These are phyloP conservation scores for Microctenopoma lineatum DNA, from an alignment of 2,797 vertebrate genomes.

Conservation along the genomic window DNA sequence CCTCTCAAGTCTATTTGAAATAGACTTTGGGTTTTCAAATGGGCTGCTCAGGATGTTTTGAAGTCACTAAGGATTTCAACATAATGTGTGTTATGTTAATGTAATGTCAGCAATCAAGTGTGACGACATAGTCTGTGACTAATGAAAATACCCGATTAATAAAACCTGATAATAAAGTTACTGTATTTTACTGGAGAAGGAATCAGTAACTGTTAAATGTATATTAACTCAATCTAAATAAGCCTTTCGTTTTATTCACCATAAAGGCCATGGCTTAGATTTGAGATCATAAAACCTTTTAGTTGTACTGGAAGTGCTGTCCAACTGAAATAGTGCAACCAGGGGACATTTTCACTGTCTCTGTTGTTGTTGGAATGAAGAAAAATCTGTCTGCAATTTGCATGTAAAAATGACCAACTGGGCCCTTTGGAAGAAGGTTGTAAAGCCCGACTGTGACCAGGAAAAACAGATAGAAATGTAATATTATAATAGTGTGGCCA, in stretches of 20 bases:
- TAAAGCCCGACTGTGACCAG: conserved; percentile 48
- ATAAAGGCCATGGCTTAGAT: conserved; percentile 15
- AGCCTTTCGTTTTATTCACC: conserved; percentile 5
- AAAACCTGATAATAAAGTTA: neutral
- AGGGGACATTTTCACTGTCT: conserved; percentile 38
- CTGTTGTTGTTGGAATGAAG: conserved; percentile 64
- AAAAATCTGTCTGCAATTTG: conserved; percentile 38
- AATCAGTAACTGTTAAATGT: conserved; percentile 14
- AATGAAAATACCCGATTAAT: neutral
- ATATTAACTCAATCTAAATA: conserved; percentile 17
- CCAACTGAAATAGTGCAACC: conserved; percentile 46
- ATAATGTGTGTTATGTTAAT: conserved; percentile 3
- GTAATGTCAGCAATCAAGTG: conserved; percentile 8
- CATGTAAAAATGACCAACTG: conserved; percentile 43
- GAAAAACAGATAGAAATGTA: conserved; percentile 41
- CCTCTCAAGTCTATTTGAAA: conserved; percentile 43
- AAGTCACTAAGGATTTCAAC: conserved; percentile 27
- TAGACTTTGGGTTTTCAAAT: conserved; percentile 14
- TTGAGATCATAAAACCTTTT: conserved; percentile 49
- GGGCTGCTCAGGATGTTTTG: conserved; percentile 20
- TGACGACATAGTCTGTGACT: too few relatives aligned
- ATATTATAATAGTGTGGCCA: conserved; percentile 29
- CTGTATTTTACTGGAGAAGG: conserved; percentile 13
- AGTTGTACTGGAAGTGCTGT: conserved; percentile 18
- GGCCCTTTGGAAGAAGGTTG: conserved; percentile 42